These are phyloP conservation scores for Philaenus spumarius DNA, from an alignment of 1,140 invertebrate species.

Conservation along the genomic window DNA sequence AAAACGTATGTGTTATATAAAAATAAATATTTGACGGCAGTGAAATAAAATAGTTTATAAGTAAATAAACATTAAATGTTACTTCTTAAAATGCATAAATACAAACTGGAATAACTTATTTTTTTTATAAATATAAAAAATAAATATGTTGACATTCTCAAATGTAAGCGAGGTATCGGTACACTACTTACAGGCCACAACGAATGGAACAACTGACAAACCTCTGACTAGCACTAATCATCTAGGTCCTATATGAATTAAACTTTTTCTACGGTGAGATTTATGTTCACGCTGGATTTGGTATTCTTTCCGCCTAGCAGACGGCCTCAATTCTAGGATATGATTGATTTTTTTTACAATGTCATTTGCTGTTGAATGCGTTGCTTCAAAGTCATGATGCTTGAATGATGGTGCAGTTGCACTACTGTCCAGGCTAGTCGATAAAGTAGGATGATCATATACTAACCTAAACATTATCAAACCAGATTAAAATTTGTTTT, in stretches of 20 bases:
- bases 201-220: too few species aligned
- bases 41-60: too few species aligned
- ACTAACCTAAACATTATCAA: constrained; percentile 21
- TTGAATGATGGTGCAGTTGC: constrained; percentile 54
- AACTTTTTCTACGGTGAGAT: constrained; percentile 47
- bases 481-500: too few species aligned
- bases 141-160: neutral
- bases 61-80: too few species aligned
- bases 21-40: too few species aligned
- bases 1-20: too few species aligned
- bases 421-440: constrained; percentile 39
- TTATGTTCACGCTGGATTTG: constrained; percentile 53
- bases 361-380: constrained; percentile 62
- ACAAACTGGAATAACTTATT: too few species aligned
- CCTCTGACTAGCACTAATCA: constrained; percentile 26
- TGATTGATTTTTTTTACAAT: constrained; percentile 83
- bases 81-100: too few species aligned
- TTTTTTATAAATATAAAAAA: neutral
- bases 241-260: constrained; percentile 39
- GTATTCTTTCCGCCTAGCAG: constrained; percentile 75
- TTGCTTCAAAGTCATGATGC: constrained; percentile 80
- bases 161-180: constrained; percentile 9
- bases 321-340: constrained; percentile 68
- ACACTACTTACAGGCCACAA: constrained; percentile 13
- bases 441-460: constrained; percentile 16